Base-by-base conservation (phyloP, 2,113 vertebrate species). In the Prinia subflava region DNA sequence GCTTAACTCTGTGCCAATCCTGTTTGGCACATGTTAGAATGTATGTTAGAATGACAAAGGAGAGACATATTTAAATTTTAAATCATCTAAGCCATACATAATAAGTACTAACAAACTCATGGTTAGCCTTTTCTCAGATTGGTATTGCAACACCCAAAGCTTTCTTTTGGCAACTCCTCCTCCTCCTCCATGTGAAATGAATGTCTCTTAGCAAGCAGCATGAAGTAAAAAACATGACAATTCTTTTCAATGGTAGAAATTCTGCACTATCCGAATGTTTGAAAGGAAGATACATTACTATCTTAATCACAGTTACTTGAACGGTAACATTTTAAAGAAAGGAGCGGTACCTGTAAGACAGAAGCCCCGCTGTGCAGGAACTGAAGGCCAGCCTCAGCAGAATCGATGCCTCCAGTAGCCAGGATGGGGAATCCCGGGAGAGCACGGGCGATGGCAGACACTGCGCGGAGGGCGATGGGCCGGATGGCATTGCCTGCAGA, bases 341-440 rank as follows among this genome's bases (percentile, higher is more conserved):
- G 27, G 50, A 57, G 55, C 20, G 1, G 55, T 98, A 99, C 99
- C 99, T 99, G 99, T 67, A 99, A 96, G 59, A 99, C 98, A 5
- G 99, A 99, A 62, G 99, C 99, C 9, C 99, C 99, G 5, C 98
- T 98, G 25, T 99, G 98, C 49, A 99, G 99, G 88, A 99, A 99
- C 96, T 99, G 99, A 21, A 99, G 97, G 8, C 99, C 99, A 7
- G 98, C 95, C 87, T 99, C 99, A 73, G 99, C 99, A 23, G 99
- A 99, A 96, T 99, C 99, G 6, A 99, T 99, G 41, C 99, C 99
- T 41, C 99, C 99, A 4, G 99, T 99, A 53, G 99, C 99, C 95
- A 99, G 83, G 84, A 99, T 87, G 37, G 99, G 99, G 94, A 99
- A 99, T 47, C 98, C 98, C 13, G 99, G 99, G 91, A 99, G 92